These are phyloP conservation scores for Uropsilus gracilis DNA, from an alignment of 2,113 vertebrate species.

Conservation along the genomic window DNA sequence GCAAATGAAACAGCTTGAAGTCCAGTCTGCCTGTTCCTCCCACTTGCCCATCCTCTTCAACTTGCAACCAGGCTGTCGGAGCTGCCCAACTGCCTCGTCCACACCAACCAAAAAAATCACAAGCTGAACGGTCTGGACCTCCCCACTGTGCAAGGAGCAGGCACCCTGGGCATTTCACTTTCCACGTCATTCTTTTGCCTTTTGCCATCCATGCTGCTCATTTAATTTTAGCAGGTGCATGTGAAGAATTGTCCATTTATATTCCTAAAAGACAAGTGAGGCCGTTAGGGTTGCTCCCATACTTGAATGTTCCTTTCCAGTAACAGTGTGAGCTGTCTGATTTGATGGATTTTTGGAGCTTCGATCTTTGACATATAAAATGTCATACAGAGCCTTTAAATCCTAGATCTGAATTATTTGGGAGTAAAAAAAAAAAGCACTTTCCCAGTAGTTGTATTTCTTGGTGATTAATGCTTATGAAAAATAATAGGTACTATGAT, in stretches of 20 bases:
- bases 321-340: neutral
- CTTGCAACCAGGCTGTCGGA: neutral
- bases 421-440: neutral
- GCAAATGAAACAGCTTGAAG: neutral
- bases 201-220: neutral
- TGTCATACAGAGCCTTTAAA: conserved; percentile 37
- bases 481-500: neutral
- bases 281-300: neutral
- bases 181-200: neutral
- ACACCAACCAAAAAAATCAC: neutral
- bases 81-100: neutral
- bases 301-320: conserved; percentile 24
- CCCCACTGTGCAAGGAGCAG: neutral
- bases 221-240: neutral
- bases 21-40: neutral
- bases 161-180: neutral
- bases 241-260: neutral
- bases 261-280: conserved; percentile 51
- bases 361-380: conserved; percentile 27
- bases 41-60: neutral
- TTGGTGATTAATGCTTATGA: conserved; percentile 14
- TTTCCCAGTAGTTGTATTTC: neutral
- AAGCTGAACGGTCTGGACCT: neutral
- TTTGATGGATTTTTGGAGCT: conserved; percentile 59
- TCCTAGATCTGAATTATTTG: neutral